Evolutionary conservation across 1,140 invertebrate species (phyloP).

Genomic region (Hormaphis cornu): DNA sequence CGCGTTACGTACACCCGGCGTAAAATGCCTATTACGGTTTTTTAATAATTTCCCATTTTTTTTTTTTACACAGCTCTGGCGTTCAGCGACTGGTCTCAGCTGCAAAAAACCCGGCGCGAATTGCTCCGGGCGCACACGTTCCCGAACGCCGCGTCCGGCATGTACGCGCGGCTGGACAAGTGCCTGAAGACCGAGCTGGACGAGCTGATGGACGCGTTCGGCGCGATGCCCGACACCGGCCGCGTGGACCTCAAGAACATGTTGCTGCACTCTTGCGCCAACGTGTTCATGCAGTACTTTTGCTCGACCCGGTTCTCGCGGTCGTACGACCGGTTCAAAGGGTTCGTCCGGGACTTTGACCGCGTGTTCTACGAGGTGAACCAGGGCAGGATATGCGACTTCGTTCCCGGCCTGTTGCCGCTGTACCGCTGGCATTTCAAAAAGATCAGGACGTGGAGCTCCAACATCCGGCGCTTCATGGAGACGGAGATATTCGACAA

Average conservation of each 20-base stretch:
- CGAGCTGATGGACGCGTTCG: slow-evolving; percentile 41
- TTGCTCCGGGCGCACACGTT: slow-evolving; percentile 56
- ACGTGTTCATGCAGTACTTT: slow-evolving; percentile 76
- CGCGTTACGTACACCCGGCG: no score
- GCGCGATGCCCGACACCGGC: slow-evolving; percentile 36
- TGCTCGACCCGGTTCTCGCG: slow-evolving; percentile 63
- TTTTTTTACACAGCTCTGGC: slow-evolving; percentile 55
- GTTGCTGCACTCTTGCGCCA: slow-evolving; percentile 45
- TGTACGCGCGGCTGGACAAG: slow-evolving; percentile 55
- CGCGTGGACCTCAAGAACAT: slow-evolving; percentile 39
- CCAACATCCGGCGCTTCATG: slow-evolving; percentile 64
- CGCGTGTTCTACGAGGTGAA: slow-evolving; percentile 84
- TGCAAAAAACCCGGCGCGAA: slow-evolving; percentile 67
- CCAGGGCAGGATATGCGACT: slow-evolving; percentile 77
- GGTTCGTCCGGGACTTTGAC: slow-evolving; percentile 65
- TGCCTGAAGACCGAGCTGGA: slow-evolving; percentile 54
- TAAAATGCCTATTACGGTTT: no score
- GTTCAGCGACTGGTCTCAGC: slow-evolving; percentile 73
- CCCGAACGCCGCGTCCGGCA: slow-evolving; percentile 59
- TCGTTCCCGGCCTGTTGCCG: slow-evolving; percentile 71
- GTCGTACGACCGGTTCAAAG: slow-evolving; percentile 54
- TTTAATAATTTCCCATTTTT: background rate
- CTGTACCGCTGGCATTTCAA: slow-evolving; percentile 60
- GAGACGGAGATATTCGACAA: slow-evolving; percentile 59
- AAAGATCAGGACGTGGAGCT: slow-evolving; percentile 57